These are phyloP conservation scores for Ibidorhyncha struthersii DNA, from an alignment of 2,113 vertebrate genomes.

Conservation along the genomic window DNA sequence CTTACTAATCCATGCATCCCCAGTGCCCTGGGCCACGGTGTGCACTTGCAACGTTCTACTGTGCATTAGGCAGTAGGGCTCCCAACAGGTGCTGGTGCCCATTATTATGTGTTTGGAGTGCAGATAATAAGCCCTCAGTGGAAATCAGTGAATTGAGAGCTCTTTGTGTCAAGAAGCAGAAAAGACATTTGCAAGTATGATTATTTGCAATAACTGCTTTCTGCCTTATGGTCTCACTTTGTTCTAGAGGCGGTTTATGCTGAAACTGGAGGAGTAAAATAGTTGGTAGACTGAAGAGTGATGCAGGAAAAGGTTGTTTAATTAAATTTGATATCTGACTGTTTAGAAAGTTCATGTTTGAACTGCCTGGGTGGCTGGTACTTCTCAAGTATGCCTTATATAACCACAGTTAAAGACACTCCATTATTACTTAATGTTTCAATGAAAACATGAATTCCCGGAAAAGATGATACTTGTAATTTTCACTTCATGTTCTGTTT, in stretches of 20 bases:
- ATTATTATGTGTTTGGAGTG: neutral
- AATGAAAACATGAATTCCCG: neutral
- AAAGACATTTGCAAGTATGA: slow-evolving; percentile 35
- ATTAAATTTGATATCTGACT: neutral
- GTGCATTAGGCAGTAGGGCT: neutral
- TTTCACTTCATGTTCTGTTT: neutral
- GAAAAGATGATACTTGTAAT: neutral
- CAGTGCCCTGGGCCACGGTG: neutral
- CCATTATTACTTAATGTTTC: neutral
- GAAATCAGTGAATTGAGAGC: slow-evolving; percentile 39
- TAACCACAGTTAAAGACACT: neutral
- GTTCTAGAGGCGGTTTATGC: neutral
- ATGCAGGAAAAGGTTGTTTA: neutral
- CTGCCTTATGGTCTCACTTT: neutral
- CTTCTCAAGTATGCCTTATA: neutral
- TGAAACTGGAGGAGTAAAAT: neutral
- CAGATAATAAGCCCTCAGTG: slow-evolving; percentile 27
- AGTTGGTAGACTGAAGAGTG: neutral
- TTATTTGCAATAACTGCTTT: slow-evolving; percentile 18
- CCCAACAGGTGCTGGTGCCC: neutral
- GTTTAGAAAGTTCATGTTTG: neutral
- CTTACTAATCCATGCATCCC: neutral
- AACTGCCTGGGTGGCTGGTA: neutral
- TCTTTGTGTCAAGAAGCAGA: slow-evolving; percentile 52
- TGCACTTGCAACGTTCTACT: neutral